Base-by-base conservation (phyloP, 2,888 invertebrate species). In the Leucoma salicis region DNA sequence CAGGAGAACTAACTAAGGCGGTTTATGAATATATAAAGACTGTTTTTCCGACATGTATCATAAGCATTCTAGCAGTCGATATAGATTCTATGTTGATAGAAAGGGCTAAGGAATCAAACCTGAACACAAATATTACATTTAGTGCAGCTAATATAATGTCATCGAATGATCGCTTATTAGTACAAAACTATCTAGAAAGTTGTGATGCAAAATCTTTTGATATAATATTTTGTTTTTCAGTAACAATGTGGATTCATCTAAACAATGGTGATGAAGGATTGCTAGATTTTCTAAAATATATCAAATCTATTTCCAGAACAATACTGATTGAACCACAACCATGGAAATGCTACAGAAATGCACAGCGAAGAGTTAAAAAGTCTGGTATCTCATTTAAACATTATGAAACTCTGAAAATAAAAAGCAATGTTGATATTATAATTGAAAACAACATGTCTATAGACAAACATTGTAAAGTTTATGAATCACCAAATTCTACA, bases 161-260 rank as follows among this genome's bases (percentile, higher is more conserved):
- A 27, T 59, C 76, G 1, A 61, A 45, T 21, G 75, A 88, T 1
- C 70, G 78, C 24, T 44, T 59, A 24, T 38, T 69, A 2, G 69
- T 94, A n/a, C 54, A 75, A 6, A 53, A 76, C 0, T 93, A 91
- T 74, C 78, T 95, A 37, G 44, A 66, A 18, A 53, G 51, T 1
- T 57, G 81, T 48, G 63, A 82, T 1, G 88, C 80, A 34, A 35
- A 63, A 0, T 85, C 74, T 46, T 96, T 95, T 82, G 92, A 94
- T 80, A 85, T 92, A 2, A 90, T 92, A 35, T 95, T 95, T 74
- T 95, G 95, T 70, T 96, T 96, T 72, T 96, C 96, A 6, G 92
- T 96, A 18, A 95, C 96, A 12, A 96, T 97, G 96, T 97, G 97
- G 97, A 95, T 97, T 65, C 97, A 97, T 79, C 74, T 97, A 14